These are phyloP conservation scores for Terrapene triunguis DNA, from an alignment of 2,113 vertebrate genomes.

Conservation along the genomic window DNA sequence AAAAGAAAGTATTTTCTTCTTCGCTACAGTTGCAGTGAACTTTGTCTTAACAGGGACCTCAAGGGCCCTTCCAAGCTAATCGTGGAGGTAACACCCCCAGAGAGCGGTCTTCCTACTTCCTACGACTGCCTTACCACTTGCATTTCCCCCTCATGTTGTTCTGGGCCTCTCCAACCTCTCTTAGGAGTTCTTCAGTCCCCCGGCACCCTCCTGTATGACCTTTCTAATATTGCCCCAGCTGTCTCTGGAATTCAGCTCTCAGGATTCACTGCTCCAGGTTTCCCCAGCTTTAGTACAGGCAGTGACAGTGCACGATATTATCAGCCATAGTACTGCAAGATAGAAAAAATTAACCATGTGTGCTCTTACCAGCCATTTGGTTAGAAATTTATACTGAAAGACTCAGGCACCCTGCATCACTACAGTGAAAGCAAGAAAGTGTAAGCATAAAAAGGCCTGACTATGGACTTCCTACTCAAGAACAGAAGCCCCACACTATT, in stretches of 20 bases:
- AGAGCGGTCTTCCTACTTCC: neutral
- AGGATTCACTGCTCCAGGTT: slow-evolving; percentile 40
- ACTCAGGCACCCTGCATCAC: fast-evolving
- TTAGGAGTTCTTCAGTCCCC: neutral
- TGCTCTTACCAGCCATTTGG: neutral
- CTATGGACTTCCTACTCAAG: fast-evolving
- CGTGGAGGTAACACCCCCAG: neutral
- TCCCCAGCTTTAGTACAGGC: slow-evolving; percentile 15
- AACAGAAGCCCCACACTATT: neutral
- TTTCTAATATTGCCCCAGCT: slow-evolving; percentile 9
- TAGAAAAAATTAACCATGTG: neutral
- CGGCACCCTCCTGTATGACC: neutral
- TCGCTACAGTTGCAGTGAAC: neutral
- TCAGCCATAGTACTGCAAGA: slow-evolving; percentile 2
- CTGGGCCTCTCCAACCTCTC: neutral
- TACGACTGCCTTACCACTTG: neutral
- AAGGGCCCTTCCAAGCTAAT: neutral
- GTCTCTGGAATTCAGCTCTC: slow-evolving; percentile 41
- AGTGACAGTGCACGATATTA: neutral
- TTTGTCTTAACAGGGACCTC: neutral
- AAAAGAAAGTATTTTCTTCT: neutral
- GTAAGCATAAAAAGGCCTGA: fast-evolving
- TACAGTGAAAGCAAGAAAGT: neutral
- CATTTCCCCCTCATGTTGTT: neutral
- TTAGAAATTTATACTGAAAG: neutral